These are phyloP conservation scores for Manacus vitellinus DNA, from an alignment of 2,113 vertebrate genomes.

Conservation along the genomic window DNA sequence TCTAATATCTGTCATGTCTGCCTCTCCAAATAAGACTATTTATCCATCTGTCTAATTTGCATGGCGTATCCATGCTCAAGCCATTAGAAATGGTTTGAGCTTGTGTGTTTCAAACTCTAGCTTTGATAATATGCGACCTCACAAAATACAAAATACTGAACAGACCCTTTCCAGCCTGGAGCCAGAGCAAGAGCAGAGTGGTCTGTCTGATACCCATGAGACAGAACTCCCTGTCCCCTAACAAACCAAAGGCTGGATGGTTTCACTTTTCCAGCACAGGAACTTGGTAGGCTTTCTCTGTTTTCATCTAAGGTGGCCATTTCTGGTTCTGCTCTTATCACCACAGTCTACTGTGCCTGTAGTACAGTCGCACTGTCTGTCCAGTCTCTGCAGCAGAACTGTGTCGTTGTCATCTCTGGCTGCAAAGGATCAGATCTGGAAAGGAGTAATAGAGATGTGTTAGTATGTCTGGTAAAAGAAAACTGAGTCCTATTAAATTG, in stretches of 20 bases:
- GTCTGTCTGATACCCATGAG: background rate
- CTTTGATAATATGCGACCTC: accelerated
- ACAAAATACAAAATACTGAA: background rate
- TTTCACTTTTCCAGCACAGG: background rate
- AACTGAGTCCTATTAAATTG: background rate
- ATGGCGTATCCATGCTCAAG: background rate
- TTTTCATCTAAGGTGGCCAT: background rate
- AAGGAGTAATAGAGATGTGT: background rate
- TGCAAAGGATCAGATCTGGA: background rate
- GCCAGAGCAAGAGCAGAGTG: background rate
- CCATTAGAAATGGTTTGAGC: background rate
- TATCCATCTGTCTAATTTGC: background rate
- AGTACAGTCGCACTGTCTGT: background rate
- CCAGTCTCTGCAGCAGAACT: background rate
- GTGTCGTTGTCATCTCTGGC: background rate
- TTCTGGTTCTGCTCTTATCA: background rate
- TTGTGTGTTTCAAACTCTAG: background rate
- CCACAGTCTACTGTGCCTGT: background rate
- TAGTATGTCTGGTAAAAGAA: background rate
- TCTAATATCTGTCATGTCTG: background rate
- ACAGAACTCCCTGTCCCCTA: background rate
- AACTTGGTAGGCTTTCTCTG: background rate
- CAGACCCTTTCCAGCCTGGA: background rate
- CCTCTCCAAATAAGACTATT: background rate
- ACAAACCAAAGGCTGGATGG: background rate